A percentile compares a stretch with the other conserved stretches of the same genome.
Conservation (phyloP, 1,140 invertebrate genomes). For the Achroia grisella region DNA sequence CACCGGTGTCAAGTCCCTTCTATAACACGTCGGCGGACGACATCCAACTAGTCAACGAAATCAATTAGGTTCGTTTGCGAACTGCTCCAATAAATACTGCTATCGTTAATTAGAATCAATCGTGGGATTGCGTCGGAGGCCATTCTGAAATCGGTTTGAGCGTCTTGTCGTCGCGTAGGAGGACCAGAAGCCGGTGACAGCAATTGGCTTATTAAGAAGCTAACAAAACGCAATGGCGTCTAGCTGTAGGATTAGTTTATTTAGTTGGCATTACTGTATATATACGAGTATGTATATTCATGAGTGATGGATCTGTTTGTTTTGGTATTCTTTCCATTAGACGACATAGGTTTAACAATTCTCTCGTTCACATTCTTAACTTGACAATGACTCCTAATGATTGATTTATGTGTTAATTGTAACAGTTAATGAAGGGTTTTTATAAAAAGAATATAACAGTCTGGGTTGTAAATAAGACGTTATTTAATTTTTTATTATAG, state of each 20-base stretch:
- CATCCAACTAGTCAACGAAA: conserved; percentile 40
- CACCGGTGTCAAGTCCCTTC: background rate
- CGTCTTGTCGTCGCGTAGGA: conserved; percentile 32
- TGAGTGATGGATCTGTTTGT: conserved; percentile 25
- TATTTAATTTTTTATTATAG: too few species aligned
- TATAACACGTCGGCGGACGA: conserved; percentile 8
- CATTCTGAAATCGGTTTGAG: conserved; percentile 56
- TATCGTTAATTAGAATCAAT: conserved; percentile 72
- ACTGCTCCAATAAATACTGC: conserved; percentile 66
- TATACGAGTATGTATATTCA: too few species aligned
- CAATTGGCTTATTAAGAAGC: conserved; percentile 58
- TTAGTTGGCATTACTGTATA: conserved; percentile 24
- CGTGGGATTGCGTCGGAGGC: conserved; percentile 54
- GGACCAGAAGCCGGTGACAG: conserved; percentile 41
- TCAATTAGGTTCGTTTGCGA: conserved; percentile 68
- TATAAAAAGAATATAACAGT: too few species aligned
- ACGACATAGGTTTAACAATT: background rate
- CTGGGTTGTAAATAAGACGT: too few species aligned
- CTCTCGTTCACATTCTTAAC: too few species aligned
- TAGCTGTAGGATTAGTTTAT: conserved; percentile 38
- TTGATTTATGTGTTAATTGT: too few species aligned
- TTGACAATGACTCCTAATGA: too few species aligned
- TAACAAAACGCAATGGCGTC: conserved; percentile 40
- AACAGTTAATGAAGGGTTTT: too few species aligned
- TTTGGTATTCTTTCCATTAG: conserved; percentile 5